Evolutionary conservation across 2,888 invertebrate genomes (phyloP), one percentile per base, ranked within the genome.

Genomic region (Clanis bilineata): DNA sequence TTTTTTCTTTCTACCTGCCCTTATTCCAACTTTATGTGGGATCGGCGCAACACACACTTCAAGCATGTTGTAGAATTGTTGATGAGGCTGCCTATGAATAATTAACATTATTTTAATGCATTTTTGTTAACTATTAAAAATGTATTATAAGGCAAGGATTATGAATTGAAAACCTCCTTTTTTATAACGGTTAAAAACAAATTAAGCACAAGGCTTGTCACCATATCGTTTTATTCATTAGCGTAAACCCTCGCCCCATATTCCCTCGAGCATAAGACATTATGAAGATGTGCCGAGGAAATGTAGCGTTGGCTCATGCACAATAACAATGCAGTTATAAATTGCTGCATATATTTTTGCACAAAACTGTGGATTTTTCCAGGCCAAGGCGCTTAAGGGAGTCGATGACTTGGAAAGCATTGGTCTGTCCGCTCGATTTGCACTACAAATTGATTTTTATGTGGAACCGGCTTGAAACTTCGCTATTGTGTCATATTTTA

Each of bases 401-500:
- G 58, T 70, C 85, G 86, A 83, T 90, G 88, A 86, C 85, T 85
- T 85, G 91, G 91, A 91, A 91, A 87, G 79, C 82, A 88, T 88
- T 80, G 88, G 87, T 81, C 77, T 82, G 74, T 74, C 76, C 88
- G 89, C 87, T 89, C 90, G 88, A 90, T 90, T 91, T 89, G 79
- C 87, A 86, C 83, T 82, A 85, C 72, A 88, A 91, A 90, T 90
- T 90, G 90, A 90, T 90, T 90, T 90, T 88, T 87, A 85, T 88
- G 79, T 79, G 73, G 72, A 67, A 74, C 67, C 64, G 43, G 32
- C 41, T 12, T 43, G 55, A 54, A 54, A 9, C 44, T 43, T 44
- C 32, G 22, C 5, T 36, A 32, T 59, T 55, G 44, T 43, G 43
- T 44, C 23, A 47, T 38, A 38, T 12, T 21, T 51, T n/a, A n/a